These are phyloP conservation scores for Stenoptilia bipunctidactyla DNA, from an alignment of 2,888 invertebrate genomes.

Conservation along the genomic window DNA sequence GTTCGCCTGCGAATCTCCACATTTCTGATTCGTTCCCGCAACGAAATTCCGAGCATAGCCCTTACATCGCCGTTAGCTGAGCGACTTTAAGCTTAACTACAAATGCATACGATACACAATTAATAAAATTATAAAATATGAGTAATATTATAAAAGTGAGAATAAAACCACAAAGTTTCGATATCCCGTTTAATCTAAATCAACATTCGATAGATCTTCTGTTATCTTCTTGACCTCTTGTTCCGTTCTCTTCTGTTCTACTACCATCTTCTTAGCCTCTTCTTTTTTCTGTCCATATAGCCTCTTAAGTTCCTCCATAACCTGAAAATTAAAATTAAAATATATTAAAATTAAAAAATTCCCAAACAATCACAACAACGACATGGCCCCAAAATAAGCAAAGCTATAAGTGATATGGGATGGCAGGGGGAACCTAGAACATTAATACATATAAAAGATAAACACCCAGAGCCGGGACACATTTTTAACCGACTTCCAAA, in stretches of 20 bases:
- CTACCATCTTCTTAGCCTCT: slow-evolving; percentile 30
- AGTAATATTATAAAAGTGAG: not conserved
- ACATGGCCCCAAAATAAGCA: not conserved
- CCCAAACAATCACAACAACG: not conserved
- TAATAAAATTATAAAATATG: no score
- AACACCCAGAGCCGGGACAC: not conserved
- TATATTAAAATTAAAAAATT: no score
- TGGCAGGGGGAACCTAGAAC: not conserved
- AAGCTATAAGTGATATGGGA: not conserved
- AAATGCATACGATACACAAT: no score
- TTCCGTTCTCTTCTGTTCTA: slow-evolving; percentile 30
- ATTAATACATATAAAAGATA: no score
- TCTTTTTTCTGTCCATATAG: slow-evolving; percentile 48
- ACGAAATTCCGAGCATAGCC: no score
- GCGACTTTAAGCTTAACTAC: no score
- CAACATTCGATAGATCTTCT: slow-evolving; percentile 71
- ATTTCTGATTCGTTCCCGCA: no score
- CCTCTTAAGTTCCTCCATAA: slow-evolving; percentile 11
- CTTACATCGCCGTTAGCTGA: no score
- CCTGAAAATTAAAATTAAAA: not conserved
- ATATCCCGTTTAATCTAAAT: slow-evolving; percentile 42
- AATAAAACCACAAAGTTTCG: not conserved
- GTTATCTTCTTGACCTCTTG: slow-evolving; percentile 64
- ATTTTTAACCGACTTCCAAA: no score
- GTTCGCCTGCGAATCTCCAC: no score